Conservation (phyloP, 2,888 invertebrate genomes). For the Sycophila texana region DNA sequence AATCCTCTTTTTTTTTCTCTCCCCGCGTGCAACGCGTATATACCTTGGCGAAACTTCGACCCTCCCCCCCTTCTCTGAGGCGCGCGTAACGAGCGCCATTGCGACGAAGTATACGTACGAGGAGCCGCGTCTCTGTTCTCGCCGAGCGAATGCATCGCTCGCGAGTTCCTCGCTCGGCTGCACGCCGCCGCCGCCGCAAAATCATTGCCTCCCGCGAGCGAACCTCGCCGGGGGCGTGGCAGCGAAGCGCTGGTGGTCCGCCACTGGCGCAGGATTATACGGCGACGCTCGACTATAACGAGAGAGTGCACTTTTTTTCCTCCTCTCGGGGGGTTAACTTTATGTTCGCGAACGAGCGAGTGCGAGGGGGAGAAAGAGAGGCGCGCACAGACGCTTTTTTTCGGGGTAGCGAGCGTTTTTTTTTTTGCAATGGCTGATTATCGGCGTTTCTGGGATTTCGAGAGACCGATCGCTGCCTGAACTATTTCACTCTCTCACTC, state of each 20-base stretch:
- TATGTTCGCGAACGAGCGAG: constrained; percentile 9
- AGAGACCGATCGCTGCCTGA: neutral
- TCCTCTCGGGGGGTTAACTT: neutral
- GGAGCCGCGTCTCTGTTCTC: constrained; percentile 10
- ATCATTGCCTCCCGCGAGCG: constrained; percentile 44
- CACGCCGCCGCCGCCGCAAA: constrained; percentile 36
- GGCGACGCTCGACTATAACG: constrained; percentile 5
- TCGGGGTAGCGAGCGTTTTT: neutral
- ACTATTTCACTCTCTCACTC: neutral
- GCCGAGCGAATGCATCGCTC: constrained; percentile 9
- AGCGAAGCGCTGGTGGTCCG: constrained; percentile 54
- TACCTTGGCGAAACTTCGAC: neutral
- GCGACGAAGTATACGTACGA: neutral
- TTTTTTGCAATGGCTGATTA: neutral
- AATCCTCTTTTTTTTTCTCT: no score
- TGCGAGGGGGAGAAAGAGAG: neutral
- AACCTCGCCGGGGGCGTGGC: constrained; percentile 53
- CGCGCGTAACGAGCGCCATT: constrained; percentile 34
- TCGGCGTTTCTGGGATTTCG: constrained; percentile 6
- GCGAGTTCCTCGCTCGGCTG: neutral
- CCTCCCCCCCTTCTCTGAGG: neutral
- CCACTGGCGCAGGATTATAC: constrained; percentile 54
- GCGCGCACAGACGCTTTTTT: neutral
- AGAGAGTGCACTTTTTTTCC: neutral
- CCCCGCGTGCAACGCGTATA: neutral